Conservation (phyloP, 2,797 vertebrate genomes). For the Platyrinchus mystaceus region DNA sequence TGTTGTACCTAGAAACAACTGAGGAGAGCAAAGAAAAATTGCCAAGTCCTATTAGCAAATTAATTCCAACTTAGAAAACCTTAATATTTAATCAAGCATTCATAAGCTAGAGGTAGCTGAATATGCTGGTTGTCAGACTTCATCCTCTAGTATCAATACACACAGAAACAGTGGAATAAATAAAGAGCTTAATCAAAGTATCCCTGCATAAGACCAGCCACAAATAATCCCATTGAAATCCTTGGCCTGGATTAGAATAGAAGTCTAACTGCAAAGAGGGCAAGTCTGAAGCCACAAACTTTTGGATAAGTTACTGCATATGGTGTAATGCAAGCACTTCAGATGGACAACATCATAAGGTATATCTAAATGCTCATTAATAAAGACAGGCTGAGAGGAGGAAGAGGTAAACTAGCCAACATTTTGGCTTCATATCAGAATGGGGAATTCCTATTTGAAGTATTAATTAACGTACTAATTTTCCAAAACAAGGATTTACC, state of each 20-base stretch:
- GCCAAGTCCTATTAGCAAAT: neutral
- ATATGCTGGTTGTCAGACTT: neutral
- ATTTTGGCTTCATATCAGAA: neutral
- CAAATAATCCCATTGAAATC: neutral
- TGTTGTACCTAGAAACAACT: neutral
- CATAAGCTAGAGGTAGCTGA: neutral
- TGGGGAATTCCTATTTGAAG: neutral
- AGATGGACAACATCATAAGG: neutral
- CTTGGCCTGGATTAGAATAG: neutral
- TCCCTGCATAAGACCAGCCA: neutral
- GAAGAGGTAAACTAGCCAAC: neutral
- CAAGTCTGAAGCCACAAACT: neutral
- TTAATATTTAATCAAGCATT: neutral
- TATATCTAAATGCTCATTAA: neutral
- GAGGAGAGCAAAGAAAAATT: neutral
- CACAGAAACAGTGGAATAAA: neutral
- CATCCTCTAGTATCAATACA: neutral
- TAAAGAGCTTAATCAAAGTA: neutral
- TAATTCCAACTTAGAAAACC: neutral
- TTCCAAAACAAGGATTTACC: neutral
- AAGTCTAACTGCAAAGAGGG: neutral
- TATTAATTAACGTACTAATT: neutral
- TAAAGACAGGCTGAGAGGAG: neutral
- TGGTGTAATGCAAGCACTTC: neutral
- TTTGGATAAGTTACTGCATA: neutral